Percentiles rank a stretch among this genome's conserved stretches.
Conservation (phyloP, 2,888 invertebrate genomes). For the Nymphalis polychloros region DNA sequence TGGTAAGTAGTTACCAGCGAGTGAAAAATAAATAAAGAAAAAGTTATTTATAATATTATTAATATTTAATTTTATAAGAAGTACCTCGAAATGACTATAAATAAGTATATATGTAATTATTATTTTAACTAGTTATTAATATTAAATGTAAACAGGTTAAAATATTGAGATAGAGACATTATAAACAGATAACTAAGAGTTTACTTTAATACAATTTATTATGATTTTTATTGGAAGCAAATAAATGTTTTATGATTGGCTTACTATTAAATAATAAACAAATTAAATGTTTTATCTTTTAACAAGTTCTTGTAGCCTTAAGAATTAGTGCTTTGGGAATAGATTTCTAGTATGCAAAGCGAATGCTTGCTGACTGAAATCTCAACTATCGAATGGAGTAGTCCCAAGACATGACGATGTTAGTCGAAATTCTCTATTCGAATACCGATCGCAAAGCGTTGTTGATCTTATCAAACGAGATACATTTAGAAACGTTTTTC, state of each 20-base stretch:
- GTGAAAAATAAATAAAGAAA: no score
- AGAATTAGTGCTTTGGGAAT: conserved; percentile 34
- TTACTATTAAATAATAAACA: neutral
- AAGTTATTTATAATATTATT: no score
- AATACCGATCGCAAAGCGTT: conserved; percentile 40
- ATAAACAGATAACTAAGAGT: no score
- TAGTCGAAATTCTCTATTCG: conserved; percentile 38
- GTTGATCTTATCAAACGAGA: conserved; percentile 58
- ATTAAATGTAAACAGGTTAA: no score
- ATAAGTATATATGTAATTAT: no score
- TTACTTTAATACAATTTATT: no score
- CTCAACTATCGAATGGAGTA: conserved; percentile 36
- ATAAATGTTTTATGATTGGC: neutral
- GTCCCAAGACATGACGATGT: conserved; percentile 39
- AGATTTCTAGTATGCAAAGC: conserved; percentile 38
- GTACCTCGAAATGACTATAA: no score
- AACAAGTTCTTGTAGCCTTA: conserved; percentile 24
- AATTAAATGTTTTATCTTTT: conserved; percentile 10
- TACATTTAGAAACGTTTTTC: conserved; percentile 61
- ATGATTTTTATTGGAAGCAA: neutral
- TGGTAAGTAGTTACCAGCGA: no score
- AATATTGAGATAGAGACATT: no score
- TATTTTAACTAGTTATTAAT: no score
- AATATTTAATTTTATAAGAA: no score
- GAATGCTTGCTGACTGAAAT: conserved; percentile 39